Conservation (phyloP, 2,113 vertebrate genomes). For the Pholis gunnellus region DNA sequence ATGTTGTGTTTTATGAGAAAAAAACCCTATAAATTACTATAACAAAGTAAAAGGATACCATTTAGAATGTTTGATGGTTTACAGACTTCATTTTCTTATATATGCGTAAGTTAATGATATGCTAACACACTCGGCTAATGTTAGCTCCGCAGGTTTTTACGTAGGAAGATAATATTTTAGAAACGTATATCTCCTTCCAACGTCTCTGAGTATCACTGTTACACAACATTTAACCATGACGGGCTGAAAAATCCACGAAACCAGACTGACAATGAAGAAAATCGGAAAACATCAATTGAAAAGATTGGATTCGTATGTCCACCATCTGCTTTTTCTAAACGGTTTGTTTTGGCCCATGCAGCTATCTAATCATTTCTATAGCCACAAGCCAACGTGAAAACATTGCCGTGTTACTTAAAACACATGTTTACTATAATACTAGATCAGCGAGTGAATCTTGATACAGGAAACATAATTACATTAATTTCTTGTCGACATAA, state of each 20-base stretch:
- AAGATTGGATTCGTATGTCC: not conserved
- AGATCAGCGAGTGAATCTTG: constrained; percentile 1
- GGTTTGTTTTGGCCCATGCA: not conserved
- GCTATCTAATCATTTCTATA: not conserved
- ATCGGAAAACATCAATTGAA: not conserved
- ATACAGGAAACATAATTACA: not conserved
- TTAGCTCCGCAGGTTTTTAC: too few species aligned
- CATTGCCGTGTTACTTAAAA: not conserved
- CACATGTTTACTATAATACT: constrained; percentile 1
- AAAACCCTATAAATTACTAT: too few species aligned
- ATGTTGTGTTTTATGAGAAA: too few species aligned
- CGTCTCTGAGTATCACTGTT: too few species aligned
- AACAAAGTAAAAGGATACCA: too few species aligned
- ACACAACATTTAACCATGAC: too few species aligned
- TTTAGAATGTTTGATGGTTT: too few species aligned
- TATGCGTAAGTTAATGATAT: too few species aligned
- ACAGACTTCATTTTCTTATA: too few species aligned
- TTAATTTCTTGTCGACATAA: constrained; percentile 15
- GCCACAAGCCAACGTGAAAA: not conserved
- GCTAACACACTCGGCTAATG: too few species aligned
- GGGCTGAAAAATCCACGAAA: fast-evolving
- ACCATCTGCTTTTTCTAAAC: constrained; percentile 7
- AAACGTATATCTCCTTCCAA: too few species aligned
- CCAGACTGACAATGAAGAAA: not conserved
- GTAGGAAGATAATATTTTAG: too few species aligned